These are phyloP conservation scores for Iphiclides podalirius DNA, from an alignment of 2,888 invertebrate species.

Conservation along the genomic window DNA sequence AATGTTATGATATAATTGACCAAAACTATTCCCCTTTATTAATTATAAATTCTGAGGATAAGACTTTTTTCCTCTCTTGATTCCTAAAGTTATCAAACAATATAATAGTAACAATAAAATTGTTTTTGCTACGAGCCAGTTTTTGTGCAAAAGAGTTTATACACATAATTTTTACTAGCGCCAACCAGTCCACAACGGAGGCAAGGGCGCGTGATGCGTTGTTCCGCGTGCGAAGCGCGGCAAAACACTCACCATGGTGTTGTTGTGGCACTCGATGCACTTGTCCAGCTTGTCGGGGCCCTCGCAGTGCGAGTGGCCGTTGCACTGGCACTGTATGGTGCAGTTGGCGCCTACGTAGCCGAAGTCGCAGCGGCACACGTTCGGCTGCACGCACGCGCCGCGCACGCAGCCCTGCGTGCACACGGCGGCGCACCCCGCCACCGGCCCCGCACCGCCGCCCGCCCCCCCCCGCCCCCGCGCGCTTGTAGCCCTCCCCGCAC, in stretches of 20 bases:
- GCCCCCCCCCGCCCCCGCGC: constrained; percentile 77
- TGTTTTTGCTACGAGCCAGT: too few species aligned
- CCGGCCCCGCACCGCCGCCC: constrained; percentile 45
- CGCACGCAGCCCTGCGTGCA: constrained; percentile 92
- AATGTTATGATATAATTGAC: too few species aligned
- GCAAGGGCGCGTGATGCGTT: too few species aligned
- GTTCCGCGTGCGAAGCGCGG: too few species aligned
- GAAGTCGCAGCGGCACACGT: constrained; percentile 93
- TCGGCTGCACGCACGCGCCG: constrained; percentile 90
- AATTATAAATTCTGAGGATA: too few species aligned
- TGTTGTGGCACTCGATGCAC: constrained; percentile 92
- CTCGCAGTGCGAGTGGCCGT: constrained; percentile 95
- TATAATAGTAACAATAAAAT: too few species aligned
- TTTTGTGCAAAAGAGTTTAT: too few species aligned
- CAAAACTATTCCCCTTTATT: too few species aligned
- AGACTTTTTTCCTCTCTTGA: too few species aligned
- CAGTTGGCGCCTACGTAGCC: constrained; percentile 97
- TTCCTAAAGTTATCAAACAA: too few species aligned
- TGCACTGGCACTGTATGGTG: constrained; percentile 95
- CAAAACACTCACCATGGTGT: constrained; percentile 88
- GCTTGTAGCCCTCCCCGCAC: constrained; percentile 87
- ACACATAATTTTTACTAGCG: too few species aligned
- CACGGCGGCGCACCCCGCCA: constrained; percentile 84
- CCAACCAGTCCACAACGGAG: too few species aligned
- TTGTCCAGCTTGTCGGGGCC: constrained; percentile 91